phyloP scores from a whole-genome alignment of 2,113 vertebrate species.

The Xiphophorus maculatus region DNA sequence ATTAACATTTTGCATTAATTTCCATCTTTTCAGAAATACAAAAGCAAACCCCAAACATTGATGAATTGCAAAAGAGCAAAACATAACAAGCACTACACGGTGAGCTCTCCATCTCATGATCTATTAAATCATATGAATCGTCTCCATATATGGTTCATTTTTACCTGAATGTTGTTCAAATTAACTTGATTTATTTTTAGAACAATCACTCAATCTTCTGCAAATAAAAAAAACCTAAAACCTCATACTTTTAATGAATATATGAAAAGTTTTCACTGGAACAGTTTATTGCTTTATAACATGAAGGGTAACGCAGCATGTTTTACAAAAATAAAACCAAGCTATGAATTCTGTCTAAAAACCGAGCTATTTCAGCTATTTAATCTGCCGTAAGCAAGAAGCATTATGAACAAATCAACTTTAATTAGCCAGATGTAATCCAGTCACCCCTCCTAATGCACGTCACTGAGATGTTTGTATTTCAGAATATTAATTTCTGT shows the following conservation, averaged over 20 bases:
- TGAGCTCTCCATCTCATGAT: no score
- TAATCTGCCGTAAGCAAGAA: background rate
- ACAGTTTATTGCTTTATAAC: background rate
- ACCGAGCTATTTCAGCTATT: no score
- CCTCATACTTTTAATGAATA: background rate
- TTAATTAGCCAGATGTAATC: conserved; percentile 9
- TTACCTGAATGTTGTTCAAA: no score
- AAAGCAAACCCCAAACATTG: no score
- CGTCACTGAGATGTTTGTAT: background rate
- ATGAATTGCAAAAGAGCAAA: no score
- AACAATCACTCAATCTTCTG: background rate
- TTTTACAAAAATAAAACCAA: conserved; percentile 5
- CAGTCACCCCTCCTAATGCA: conserved; percentile 5
- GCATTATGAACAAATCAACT: conserved; percentile 1
- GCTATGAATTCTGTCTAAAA: background rate
- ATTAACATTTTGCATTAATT: no score
- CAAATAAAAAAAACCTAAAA: background rate
- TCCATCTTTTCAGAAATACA: no score
- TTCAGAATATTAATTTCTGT: background rate
- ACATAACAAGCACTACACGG: no score
- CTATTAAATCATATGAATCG: no score
- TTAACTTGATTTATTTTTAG: background rate
- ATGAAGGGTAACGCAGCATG: no score
- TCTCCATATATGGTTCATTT: no score
- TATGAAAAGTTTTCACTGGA: background rate